Evolutionary conservation across 2,888 invertebrate species (phyloP).

Genomic region (Hybos culiciformis): DNA sequence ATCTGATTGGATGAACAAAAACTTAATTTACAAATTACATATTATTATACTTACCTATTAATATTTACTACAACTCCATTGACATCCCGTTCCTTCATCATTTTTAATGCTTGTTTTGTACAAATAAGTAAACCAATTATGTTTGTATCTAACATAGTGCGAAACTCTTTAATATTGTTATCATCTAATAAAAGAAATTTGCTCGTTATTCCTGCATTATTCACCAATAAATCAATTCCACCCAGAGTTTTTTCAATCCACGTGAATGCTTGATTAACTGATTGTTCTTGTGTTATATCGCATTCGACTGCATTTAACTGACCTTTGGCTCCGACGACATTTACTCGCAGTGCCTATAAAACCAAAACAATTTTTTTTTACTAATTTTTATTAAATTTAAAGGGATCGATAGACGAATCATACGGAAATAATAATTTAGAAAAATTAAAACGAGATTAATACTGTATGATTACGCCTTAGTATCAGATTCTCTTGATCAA

Average conservation of each 20-base stretch:
- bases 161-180: slow-evolving; percentile 29
- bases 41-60: slow-evolving; percentile 16
- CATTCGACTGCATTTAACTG: slow-evolving; percentile 22
- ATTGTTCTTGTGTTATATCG: slow-evolving; percentile 21
- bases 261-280: slow-evolving; percentile 18
- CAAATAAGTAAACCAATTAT: slow-evolving; percentile 39
- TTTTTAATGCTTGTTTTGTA: slow-evolving; percentile 38
- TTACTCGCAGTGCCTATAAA: slow-evolving; percentile 17
- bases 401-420: too few species aligned
- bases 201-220: slow-evolving; percentile 20
- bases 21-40: neutral
- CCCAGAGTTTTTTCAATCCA: slow-evolving; percentile 23
- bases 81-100: slow-evolving; percentile 37
- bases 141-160: slow-evolving; percentile 37
- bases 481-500: too few species aligned
- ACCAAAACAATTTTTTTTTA: neutral
- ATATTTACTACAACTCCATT: slow-evolving; percentile 31
- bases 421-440: too few species aligned
- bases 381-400: neutral
- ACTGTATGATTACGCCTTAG: too few species aligned
- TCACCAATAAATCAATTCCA: slow-evolving; percentile 20
- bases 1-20: too few species aligned
- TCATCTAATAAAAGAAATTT: slow-evolving; percentile 19
- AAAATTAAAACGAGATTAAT: too few species aligned
- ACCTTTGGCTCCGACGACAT: slow-evolving; percentile 19